Conservation (phyloP, 2,888 invertebrate genomes). For the Drosophila seclusa region DNA sequence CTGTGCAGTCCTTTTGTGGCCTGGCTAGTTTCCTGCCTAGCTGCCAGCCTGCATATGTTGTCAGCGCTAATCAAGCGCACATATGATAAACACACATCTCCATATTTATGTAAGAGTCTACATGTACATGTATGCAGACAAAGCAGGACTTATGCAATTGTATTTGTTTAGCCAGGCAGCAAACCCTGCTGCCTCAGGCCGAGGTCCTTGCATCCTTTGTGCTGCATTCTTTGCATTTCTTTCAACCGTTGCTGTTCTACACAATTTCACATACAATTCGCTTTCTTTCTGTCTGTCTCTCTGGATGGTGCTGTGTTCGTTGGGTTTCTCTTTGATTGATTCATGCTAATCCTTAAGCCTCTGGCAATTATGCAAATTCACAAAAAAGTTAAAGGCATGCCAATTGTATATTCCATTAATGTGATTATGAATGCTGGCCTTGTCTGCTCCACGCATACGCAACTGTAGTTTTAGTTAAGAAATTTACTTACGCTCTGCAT, state of each 20-base stretch:
- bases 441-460: slow-evolving; percentile 6
- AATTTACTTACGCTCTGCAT: slow-evolving; percentile 12
- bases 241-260: slow-evolving; percentile 50
- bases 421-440: slow-evolving; percentile 27
- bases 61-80: slow-evolving; percentile 82
- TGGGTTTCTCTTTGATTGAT: slow-evolving; percentile 57
- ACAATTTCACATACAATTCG: slow-evolving; percentile 63
- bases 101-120: slow-evolving; percentile 6
- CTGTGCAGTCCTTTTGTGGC: slow-evolving; percentile 74
- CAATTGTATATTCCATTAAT: slow-evolving; percentile 58
- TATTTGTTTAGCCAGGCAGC: slow-evolving; percentile 66
- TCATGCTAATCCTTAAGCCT: slow-evolving; percentile 64
- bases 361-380: slow-evolving; percentile 66
- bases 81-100: slow-evolving; percentile 76
- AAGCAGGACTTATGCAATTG: slow-evolving; percentile 73
- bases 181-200: slow-evolving; percentile 29
- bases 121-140: slow-evolving; percentile 24
- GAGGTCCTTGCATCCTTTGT: slow-evolving; percentile 13
- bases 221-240: slow-evolving; percentile 36
- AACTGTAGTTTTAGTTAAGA: slow-evolving; percentile 9
- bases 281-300: not conserved
- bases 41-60: slow-evolving; percentile 74
- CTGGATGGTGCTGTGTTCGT: not conserved
- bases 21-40: slow-evolving; percentile 54
- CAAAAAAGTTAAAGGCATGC: slow-evolving; percentile 29